Evolutionary conservation across 2,113 vertebrate species (phyloP), one percentile per base, ranked within the genome.

Genomic region (Calyptomena viridis): DNA sequence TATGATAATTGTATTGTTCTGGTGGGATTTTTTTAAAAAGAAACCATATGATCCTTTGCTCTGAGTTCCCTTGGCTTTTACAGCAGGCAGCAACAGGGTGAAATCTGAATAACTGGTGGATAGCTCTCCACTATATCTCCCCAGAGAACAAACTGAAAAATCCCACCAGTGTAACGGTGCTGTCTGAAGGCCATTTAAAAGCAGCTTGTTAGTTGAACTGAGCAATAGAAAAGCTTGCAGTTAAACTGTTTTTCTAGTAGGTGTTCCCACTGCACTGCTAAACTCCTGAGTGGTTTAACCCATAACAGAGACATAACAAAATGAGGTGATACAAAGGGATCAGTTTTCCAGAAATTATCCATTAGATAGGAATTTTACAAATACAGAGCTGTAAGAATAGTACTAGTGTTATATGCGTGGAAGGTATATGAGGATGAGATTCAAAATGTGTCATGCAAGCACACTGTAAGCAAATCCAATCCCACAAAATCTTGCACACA

Each of bases 171-270:
- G 82, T 90, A 91, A 52, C 33, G 42, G 19, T 92, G 84, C 74
- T 85, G 63, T 97, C 89, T 96, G 84, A 88, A 96, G 87, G 64
- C 88, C 50, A 31, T 96, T 97, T 93, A 96, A 95, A 97, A 96
- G 78, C 67, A 89, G 82, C 87, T 96, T 97, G 91, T 95, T 98
- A 96, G 95, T 39, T 95, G 95, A 97, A 97, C 79, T 89, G 89
- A 96, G 89, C 90, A 90, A 71, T 39, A 78, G 93, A 68, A 92
- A 96, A 96, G 82, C 93, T 94, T 64, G 31, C 31, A 91, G 66
- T 91, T 95, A 94, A 96, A 97, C 74, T 89, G 80, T 66, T 96
- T 93, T 96, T 71, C 74, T 97, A 89, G 95, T 94, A 97, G 96
- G 94, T 98, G 92, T 92, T 96, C 82, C 71, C 84, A 74, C 64